Evolutionary conservation across 23 tunicate species (phyloP), one percentile per base, ranked within the genome.

Genomic region (Ascidia mentula): DNA sequence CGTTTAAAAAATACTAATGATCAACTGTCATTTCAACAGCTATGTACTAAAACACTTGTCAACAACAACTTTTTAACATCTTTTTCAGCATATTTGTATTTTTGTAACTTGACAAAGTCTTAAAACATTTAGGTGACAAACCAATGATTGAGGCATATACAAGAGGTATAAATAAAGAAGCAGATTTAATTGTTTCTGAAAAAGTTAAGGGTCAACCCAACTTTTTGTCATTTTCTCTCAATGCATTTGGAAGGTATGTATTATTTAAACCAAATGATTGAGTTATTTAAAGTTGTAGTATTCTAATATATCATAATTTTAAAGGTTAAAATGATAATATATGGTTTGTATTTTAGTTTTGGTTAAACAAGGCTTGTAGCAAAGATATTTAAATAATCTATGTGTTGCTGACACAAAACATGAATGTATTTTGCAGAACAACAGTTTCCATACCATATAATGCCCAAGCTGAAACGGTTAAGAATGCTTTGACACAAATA

Each of bases 401-500:
- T n/a, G n/a, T n/a, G n/a, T n/a, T n/a, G n/a, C n/a, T n/a, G n/a
- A n/a, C n/a, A n/a, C n/a, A n/a, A n/a, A n/a, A n/a, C n/a, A n/a
- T 46, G 18, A 20, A 22, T 69, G 15, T 69, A 13, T 73, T 75
- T 5, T 24, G 0, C 46, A 81, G 85, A 35, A 18, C 20, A 18
- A 71, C 85, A 6, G 35, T 78, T 18, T 36, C 77, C 4, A 81
- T 81, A 26, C 33, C 78, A 36, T 32, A 71, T 18, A 42, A 34
- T 24, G 45, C 40, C 34, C 31, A 37, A 39, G 78, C 34, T 24
- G 85, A 81, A 71, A 69, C 37, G 22, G 36, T 81, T n/a, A 37
- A 81, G 12, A 22, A 39, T 18, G 85, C 85, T 5, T 45, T 81
- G 36, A 60, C 40, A 32, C 79, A 37, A 22, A 72, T 77, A 0